These are phyloP conservation scores for Drymodes brunneopygia DNA, from an alignment of 2,113 vertebrate species.

Conservation along the genomic window DNA sequence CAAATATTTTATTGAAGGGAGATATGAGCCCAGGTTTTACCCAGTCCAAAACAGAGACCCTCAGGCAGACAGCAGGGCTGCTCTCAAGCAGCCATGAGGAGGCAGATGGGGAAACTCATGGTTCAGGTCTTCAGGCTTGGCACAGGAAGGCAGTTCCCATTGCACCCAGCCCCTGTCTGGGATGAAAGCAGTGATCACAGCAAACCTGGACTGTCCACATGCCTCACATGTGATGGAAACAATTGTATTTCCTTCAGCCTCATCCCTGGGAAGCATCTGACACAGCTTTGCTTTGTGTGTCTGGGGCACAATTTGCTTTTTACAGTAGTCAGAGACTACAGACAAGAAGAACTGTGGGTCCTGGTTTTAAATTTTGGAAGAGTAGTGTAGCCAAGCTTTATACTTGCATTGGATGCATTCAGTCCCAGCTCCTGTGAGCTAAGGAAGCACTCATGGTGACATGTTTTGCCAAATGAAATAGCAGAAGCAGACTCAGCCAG, in stretches of 20 bases:
- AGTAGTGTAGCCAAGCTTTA: background rate
- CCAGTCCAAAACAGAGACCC: accelerated
- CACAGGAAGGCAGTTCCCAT: background rate
- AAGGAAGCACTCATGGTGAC: background rate
- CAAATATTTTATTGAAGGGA: background rate
- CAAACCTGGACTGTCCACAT: background rate
- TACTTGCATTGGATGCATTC: background rate
- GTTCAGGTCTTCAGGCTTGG: background rate
- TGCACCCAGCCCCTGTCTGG: background rate
- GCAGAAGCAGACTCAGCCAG: background rate
- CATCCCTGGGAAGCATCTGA: background rate
- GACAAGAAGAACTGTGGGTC: background rate
- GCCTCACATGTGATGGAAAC: background rate
- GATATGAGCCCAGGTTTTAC: background rate
- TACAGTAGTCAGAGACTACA: background rate
- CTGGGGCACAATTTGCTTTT: background rate
- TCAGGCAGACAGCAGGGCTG: background rate
- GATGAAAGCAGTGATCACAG: background rate
- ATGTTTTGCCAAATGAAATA: background rate
- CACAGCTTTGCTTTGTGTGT: background rate
- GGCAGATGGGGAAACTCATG: background rate
- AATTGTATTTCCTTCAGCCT: background rate
- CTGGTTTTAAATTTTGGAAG: background rate
- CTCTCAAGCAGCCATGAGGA: background rate
- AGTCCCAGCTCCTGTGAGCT: background rate